Conservation (phyloP, 2,888 invertebrate species). For the Xestia sexstrigata region DNA sequence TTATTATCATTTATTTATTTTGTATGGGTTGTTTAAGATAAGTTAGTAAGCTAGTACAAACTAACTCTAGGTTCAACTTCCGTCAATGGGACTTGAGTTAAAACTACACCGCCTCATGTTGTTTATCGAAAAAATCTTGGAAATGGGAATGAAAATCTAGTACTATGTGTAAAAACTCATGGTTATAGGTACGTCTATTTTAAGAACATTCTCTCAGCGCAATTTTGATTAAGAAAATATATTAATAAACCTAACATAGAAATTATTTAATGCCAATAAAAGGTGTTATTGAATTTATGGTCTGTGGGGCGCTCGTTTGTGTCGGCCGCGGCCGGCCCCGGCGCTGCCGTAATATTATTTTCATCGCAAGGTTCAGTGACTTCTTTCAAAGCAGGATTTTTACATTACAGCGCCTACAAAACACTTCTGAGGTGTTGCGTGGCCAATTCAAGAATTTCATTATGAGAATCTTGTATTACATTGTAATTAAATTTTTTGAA, state of each 20-base stretch:
- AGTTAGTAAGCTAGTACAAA: not conserved
- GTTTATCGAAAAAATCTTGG: too few relatives aligned
- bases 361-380: slow-evolving; percentile 32
- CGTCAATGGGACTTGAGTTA: not conserved
- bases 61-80: not conserved
- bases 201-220: not conserved
- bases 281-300: slow-evolving; percentile 53
- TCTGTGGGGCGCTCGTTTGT: slow-evolving; percentile 33
- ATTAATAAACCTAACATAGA: slow-evolving; percentile 20
- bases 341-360: slow-evolving; percentile 48
- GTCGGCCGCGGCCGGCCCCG: slow-evolving; percentile 23
- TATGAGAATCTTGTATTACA: not conserved
- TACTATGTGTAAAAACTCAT: not conserved
- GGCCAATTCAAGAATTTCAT: not conserved
- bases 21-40: not conserved
- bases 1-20: not conserved
- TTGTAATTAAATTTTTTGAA: not conserved
- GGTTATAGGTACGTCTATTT: not conserved
- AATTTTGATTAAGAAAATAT: slow-evolving; percentile 17
- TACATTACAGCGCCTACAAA: slow-evolving; percentile 16
- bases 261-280: slow-evolving; percentile 54
- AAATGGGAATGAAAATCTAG: not conserved
- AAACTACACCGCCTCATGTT: not conserved
- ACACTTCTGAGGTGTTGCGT: slow-evolving; percentile 4
- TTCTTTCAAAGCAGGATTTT: slow-evolving; percentile 42